Evolutionary conservation across 2,888 invertebrate genomes (phyloP), one percentile per base, ranked within the genome.

Genomic region (Melieria picta): DNA sequence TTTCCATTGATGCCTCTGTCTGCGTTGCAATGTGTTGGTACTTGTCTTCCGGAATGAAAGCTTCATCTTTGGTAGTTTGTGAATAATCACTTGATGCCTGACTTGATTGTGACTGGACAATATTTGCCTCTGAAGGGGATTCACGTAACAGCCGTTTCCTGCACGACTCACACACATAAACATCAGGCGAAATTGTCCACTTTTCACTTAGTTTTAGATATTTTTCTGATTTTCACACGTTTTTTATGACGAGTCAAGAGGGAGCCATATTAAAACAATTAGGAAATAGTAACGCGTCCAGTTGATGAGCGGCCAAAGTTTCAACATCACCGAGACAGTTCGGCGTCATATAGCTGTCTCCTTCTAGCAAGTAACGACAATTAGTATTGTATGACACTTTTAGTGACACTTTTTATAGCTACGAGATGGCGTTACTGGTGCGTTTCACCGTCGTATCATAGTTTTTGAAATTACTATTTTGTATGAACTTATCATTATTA

Each of bases 111-210:
- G 47, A 43, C 11, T 5, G 47, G n/a, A 46, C 62, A 46, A 13
- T 62, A 62, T 47, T 47, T n/a, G 62, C 47, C 47, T 43, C 62
- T 47, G 62, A 30, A 62, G 62, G 47, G 11, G 42, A 30, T 58
- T 58, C 58, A 30, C 42, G 5, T 10, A 58, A 46, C 11, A 47
- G 46, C n/a, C 62, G n/a, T 62, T 62, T 62, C 47, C 47, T 62
- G 62, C 62, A 62, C 13, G 16, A 11, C n/a, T 11, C n/a, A 16
- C 46, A 30, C 1, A 62, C 62, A 46, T 46, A 62, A 62, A 11
- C 7, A 13, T 11, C 62, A 7, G 62, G 30, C 30, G 62, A 62
- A 47, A 43, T n/a, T 46, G 9, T 3, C 62, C 62, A 62, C n/a
- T 62, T 62, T 46, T 11, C n/a, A 46, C 13, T 30, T 62, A 47